Evolutionary conservation across 2,888 invertebrate genomes (phyloP), one percentile per base, ranked within the genome.

Genomic region (Polyommatus iphigenia): DNA sequence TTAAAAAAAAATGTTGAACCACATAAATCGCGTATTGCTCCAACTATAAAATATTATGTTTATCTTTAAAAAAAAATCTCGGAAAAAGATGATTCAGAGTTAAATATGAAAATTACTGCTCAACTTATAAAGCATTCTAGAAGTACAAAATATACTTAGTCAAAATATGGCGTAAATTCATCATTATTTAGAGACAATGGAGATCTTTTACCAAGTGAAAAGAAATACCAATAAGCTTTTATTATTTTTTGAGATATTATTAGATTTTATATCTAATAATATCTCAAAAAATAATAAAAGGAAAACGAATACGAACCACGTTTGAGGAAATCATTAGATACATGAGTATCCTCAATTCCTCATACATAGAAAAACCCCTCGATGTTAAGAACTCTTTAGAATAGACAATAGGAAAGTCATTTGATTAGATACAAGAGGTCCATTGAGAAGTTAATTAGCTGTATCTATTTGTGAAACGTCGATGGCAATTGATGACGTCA

Each of bases 341-440:
- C 67, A 15, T 67, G 18, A 67, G 67, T 3, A 13, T 10, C 62
- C 62, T 62, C 62, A 10, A 2, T 18, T 6, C 46, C 46, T 46
- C 3, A 46, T 13, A 46, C 46, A 24, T 62, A 67, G 3, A 10
- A 5, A 62, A 15, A 6, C 62, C 24, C 20, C 59, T 62, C 20
- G 67, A 32, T 20, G 8, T 15, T 10, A 6, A 67, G 32, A 15
- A 15, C 29, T 67, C 29, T 29, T 24, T 62, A 13, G 62, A 13
- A 67, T 29, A 29, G 67, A 67, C 67, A 67, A 67, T 67, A 67
- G 67, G 0, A 67, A 24, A 67, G 3, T 67, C 29, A 67, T 67
- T 32, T 13, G 67, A 67, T 67, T 67, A 67, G 67, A 67, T 18
- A 67, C 67, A 67, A 67, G 67, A 32, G 67, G 13, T 67, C 29